Evolutionary conservation across 2,113 vertebrate genomes (phyloP).

Genomic region (Sinocyclocheilus grahami): DNA sequence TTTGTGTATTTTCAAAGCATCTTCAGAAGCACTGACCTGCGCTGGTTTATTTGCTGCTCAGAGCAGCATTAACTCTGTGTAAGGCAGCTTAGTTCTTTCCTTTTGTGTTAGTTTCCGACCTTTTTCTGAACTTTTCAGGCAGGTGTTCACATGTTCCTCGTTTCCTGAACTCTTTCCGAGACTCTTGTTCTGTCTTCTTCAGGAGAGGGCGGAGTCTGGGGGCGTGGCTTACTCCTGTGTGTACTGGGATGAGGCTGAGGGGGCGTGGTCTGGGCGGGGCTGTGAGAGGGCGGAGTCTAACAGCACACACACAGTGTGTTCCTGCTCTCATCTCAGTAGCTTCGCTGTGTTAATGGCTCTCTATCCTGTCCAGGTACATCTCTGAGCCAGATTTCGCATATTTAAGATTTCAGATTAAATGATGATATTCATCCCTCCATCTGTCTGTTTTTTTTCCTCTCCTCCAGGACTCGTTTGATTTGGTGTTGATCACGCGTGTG

Average conservation of each 20-base stretch:
- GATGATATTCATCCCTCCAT: no score
- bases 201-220: constrained; percentile 50
- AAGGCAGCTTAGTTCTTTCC: no score
- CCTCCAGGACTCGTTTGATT: constrained; percentile 69
- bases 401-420: background rate
- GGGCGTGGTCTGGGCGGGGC: constrained; percentile 77
- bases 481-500: constrained; percentile 77
- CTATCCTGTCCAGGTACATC: constrained; percentile 76
- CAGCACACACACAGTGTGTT: constrained; percentile 68
- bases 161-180: background rate
- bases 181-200: background rate
- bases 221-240: constrained; percentile 67
- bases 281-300: constrained; percentile 65
- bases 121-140: no score
- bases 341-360: constrained; percentile 88
- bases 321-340: constrained; percentile 83
- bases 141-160: no score
- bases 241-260: constrained; percentile 71
- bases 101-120: no score
- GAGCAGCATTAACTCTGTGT: no score
- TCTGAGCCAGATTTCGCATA: background rate
- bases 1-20: no score
- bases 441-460: background rate
- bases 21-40: no score
- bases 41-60: no score